A percentile compares a stretch with the other conserved stretches of the same genome.
phyloP scores from a whole-genome alignment of 2,797 vertebrate species.

The Steatocranus sp. region DNA sequence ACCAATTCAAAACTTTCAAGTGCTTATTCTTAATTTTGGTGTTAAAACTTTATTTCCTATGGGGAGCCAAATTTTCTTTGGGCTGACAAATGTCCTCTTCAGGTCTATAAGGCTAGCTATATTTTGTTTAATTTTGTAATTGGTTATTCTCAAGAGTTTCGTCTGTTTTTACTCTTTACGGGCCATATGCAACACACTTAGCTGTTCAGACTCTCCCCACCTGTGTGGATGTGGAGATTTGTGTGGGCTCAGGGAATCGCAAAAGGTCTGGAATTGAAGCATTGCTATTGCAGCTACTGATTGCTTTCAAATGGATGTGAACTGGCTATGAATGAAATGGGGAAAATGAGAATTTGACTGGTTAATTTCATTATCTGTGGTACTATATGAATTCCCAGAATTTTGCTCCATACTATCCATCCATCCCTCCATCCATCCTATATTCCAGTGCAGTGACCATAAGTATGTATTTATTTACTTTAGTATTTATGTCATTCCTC shows the following conservation, averaged over 20 bases:
- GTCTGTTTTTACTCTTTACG: slow-evolving; percentile 19
- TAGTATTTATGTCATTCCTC: slow-evolving; percentile 15
- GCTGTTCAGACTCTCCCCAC: neutral
- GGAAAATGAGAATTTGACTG: neutral
- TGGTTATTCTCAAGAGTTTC: slow-evolving; percentile 39
- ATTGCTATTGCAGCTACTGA: neutral
- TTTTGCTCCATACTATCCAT: neutral
- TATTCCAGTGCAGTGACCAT: neutral
- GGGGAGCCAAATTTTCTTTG: neutral
- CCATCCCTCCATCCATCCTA: neutral
- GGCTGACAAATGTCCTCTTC: slow-evolving; percentile 31
- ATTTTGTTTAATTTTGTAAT: slow-evolving; percentile 58
- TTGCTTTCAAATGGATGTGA: neutral
- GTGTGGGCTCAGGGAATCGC: neutral
- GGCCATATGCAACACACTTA: slow-evolving; percentile 38
- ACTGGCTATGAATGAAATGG: neutral
- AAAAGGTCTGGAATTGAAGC: neutral
- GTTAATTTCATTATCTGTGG: neutral
- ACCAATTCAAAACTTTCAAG: slow-evolving; percentile 2
- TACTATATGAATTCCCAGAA: slow-evolving; percentile 2
- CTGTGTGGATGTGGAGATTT: neutral
- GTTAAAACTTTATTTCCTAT: neutral
- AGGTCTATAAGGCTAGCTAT: slow-evolving; percentile 24
- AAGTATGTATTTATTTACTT: slow-evolving; percentile 39
- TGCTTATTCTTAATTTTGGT: slow-evolving; percentile 10